Evolutionary conservation across 2,113 vertebrate species (phyloP), one percentile per base, ranked within the genome.

Genomic region (Pandion haliaetus): DNA sequence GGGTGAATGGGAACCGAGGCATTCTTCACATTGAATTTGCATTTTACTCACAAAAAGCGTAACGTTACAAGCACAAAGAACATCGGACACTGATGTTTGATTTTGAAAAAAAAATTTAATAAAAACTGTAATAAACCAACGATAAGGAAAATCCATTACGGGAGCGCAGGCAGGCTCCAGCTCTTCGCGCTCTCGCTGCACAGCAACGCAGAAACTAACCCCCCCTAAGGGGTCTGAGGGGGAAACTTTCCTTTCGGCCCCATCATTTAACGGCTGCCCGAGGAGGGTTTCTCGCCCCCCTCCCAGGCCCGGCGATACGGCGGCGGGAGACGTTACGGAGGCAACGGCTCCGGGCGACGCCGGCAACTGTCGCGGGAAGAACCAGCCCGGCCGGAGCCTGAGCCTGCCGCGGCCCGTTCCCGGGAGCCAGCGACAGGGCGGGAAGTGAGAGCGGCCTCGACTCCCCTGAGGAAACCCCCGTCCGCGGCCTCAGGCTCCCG

Each of bases 161-260:
- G 17, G 21, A 40, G 15, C 0, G 11, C 50, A 15, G 16, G 28
- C 36, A 20, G 38, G 17, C 47, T 44, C 14, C 36, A 23, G 42
- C 47, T 28, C 61, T 17, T 32, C 42, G 2, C 2, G 23, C 31
- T 45, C 44, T 12, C 14, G 2, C 44, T 10, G 40, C 7, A 8
- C 28, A 5, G 31, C 5, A 34, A 29, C 3, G 9, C 32, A 38
- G 3, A 5, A 15, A 36, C 32, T 19, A 36, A 49, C 31, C 2
- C 9, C 8, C 10, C 2, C 9, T 6, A 4, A 7, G 28, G 14
- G 17, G 15, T 2, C 0, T 4, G 17, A 28, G 58, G 0, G 20
- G 26, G 40, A 20, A n/a, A 12, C 36, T 13, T 8, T 5, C 45
- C 38, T 40, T 29, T 4, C 0, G 29, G 63, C 28, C 36, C 42